Percentiles rank a stretch among this genome's conserved stretches.
Evolutionary conservation across 2,113 vertebrate genomes (phyloP).

Genomic region (Pachypanchax playfairii): DNA sequence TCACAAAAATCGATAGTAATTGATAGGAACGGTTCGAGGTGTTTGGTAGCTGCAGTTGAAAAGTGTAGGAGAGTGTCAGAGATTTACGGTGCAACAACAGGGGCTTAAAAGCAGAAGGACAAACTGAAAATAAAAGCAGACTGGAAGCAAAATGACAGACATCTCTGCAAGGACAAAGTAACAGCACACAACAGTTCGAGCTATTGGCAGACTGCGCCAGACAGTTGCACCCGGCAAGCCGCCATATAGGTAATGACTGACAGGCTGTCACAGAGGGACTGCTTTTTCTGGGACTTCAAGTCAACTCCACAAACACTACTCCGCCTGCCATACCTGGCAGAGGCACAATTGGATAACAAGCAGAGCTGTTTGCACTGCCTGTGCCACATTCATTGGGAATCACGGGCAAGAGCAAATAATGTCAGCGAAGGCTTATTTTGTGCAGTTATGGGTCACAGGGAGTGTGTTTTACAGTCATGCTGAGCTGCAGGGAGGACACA

Average conservation of each 20-base stretch:
- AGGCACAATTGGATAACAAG: constrained; percentile 64
- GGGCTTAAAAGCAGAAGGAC: constrained; percentile 37
- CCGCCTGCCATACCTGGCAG: constrained; percentile 56
- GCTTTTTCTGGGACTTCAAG: constrained; percentile 49
- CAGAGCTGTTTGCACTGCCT: constrained; percentile 44
- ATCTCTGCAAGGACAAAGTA: constrained; percentile 37
- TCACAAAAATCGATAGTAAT: constrained; percentile 42
- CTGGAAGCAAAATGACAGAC: constrained; percentile 32
- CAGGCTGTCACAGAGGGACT: constrained; percentile 45
- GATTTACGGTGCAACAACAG: constrained; percentile 19
- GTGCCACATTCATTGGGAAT: constrained; percentile 46
- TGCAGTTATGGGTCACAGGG: constrained; percentile 44
- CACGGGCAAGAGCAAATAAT: constrained; percentile 41
- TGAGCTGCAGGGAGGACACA: constrained; percentile 41
- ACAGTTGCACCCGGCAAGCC: constrained; percentile 35
- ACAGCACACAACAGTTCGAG: constrained; percentile 31
- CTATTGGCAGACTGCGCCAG: constrained; percentile 40
- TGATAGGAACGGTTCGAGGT: constrained; percentile 8
- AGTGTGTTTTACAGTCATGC: constrained; percentile 54
- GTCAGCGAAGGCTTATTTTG: constrained; percentile 26
- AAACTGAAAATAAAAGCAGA: constrained; percentile 33
- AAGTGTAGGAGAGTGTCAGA: not conserved
- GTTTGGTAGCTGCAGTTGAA: not conserved
- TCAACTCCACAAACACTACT: constrained; percentile 46
- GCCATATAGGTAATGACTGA: constrained; percentile 57